These are phyloP conservation scores for Echinometra lucunter DNA, from an alignment of 53 echinoderm and acorn worm genomes.

Conservation along the genomic window DNA sequence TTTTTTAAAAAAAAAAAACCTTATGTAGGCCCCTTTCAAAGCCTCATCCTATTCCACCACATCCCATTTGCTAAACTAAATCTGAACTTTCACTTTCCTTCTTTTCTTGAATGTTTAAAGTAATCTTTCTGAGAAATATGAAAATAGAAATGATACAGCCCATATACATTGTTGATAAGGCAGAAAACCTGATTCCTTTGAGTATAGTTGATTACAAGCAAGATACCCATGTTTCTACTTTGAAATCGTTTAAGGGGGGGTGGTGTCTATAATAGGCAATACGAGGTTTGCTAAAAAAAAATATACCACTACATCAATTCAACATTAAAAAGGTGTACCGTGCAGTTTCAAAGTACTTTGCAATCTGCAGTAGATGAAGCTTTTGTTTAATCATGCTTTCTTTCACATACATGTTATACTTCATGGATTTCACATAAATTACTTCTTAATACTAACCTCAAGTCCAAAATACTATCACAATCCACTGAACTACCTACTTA, in stretches of 20 bases:
- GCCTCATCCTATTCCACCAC: background rate
- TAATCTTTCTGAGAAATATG: conserved; percentile 9
- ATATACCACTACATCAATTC: too few species aligned
- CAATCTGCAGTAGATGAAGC: too few species aligned
- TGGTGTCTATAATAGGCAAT: too few species aligned
- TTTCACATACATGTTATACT: background rate
- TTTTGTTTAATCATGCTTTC: background rate
- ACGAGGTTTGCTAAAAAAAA: too few species aligned
- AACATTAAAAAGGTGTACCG: too few species aligned
- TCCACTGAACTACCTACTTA: too few species aligned
- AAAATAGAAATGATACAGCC: background rate
- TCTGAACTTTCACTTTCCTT: background rate
- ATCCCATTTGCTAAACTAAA: conserved; percentile 27
- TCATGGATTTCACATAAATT: background rate
- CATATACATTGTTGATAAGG: background rate
- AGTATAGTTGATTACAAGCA: background rate
- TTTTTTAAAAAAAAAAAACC: background rate
- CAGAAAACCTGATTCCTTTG: conserved; percentile 24
- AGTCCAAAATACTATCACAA: too few species aligned
- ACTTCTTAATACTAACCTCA: too few species aligned
- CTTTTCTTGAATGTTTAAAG: background rate
- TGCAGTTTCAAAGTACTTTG: too few species aligned
- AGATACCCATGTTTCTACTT: background rate
- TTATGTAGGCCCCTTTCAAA: background rate
- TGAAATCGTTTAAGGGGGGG: background rate